Evolutionary conservation across 2,888 invertebrate species (phyloP), one percentile per base, ranked within the genome.

Genomic region (Beris chalybata): DNA sequence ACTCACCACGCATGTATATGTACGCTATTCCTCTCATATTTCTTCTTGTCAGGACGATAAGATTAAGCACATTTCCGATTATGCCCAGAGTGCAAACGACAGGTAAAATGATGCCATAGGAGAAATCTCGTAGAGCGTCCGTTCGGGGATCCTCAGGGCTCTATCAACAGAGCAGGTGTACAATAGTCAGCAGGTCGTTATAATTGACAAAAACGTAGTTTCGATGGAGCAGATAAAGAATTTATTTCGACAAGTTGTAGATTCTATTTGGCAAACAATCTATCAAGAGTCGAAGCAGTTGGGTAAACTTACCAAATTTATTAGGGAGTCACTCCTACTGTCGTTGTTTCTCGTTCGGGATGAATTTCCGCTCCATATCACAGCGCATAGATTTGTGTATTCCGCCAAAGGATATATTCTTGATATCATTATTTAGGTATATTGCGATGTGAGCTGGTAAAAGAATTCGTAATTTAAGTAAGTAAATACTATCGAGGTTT

Each of bases 21-120:
- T 92, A 92, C 47, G 91, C 91, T 0, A 89, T 89, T 50, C 90
- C 90, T 72, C 89, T 86, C 86, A 91, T 88, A 73, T 90, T 89
- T 69, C 88, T 86, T 68, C 90, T 84, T 48, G 90, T 90, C 68
- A 92, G 84, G 15, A 92, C 91, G 72, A 91, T 83, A 71, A 92
- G 82, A 80, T 92, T 92, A 71, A 92, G 84, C 48, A 90, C 83
- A 78, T 92, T 92, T 50, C 92, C 92, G 64, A 90, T 82, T 73
- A 92, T 89, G 56, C 91, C 91, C 69, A 89, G 82, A 67, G 85
- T 81, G 76, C 89, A 90, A 73, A 91, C 88, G 68, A 85, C 82
- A 66, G 90, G 90, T 71, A 90, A 77, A 50, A 87, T 82, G 61
- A 89, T 82, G 38, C 88, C 89, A 73, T 89, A 89, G 64, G 86